Evolutionary conservation across 2,113 vertebrate species (phyloP).

Genomic region (Leucoraja erinaceus): DNA sequence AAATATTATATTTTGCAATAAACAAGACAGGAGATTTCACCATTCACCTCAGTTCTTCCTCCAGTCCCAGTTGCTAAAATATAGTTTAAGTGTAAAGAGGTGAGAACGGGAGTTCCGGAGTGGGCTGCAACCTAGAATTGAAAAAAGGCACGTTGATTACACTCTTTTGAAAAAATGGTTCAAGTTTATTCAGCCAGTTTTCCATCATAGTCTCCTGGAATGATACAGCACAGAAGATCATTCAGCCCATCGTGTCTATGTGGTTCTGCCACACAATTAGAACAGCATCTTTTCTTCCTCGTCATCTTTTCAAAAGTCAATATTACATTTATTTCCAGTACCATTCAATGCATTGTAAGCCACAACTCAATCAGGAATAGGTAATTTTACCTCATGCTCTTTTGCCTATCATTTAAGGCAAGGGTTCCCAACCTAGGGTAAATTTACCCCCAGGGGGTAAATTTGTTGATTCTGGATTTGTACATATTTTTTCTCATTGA

Average conservation of each 20-base stretch:
- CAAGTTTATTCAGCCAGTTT: neutral
- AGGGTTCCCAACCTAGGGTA: no score
- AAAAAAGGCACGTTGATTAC: constrained; percentile 24
- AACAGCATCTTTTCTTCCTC: neutral
- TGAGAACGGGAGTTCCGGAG: constrained; percentile 75
- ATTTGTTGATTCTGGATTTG: no score
- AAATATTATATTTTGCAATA: neutral
- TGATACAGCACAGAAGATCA: neutral
- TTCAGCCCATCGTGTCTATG: neutral
- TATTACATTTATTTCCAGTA: neutral
- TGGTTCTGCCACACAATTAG: neutral
- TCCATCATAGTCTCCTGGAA: neutral
- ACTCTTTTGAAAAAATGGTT: neutral
- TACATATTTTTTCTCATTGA: no score
- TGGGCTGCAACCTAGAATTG: constrained; percentile 78
- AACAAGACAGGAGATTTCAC: neutral
- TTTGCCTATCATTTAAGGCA: neutral
- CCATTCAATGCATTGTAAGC: neutral
- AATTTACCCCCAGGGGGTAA: no score
- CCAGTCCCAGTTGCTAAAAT: neutral
- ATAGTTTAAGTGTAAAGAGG: constrained; percentile 61
- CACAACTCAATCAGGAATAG: neutral
- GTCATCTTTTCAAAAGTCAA: neutral
- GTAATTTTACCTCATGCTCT: neutral
- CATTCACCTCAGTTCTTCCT: neutral